These are phyloP conservation scores for Bilobella aurantiaca DNA, from an alignment of 1,140 invertebrate species.

Conservation along the genomic window DNA sequence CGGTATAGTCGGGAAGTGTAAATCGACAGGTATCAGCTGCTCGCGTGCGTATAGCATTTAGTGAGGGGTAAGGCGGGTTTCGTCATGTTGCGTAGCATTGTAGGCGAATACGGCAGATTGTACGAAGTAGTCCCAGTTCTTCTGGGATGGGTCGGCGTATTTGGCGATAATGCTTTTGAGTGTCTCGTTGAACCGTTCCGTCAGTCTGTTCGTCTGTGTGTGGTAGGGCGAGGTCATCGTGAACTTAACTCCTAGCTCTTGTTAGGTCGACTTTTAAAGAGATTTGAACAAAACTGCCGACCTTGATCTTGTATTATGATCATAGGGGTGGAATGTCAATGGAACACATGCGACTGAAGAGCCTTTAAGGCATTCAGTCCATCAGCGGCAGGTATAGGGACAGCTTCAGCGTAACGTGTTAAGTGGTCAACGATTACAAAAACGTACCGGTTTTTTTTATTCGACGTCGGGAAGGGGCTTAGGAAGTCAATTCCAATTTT, in stretches of 20 bases:
- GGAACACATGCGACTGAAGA: slow-evolving; percentile 9
- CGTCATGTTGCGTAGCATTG: slow-evolving; percentile 39
- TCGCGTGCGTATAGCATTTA: slow-evolving; percentile 43
- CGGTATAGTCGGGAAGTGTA: background rate
- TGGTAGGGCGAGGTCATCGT: background rate
- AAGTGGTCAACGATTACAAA: slow-evolving; percentile 16
- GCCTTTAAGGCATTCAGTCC: background rate
- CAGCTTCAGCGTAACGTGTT: slow-evolving; percentile 12
- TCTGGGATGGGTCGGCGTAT: slow-evolving; percentile 37
- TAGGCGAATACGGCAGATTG: slow-evolving; percentile 42
- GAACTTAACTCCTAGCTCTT: slow-evolving; percentile 30
- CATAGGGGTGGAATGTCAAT: slow-evolving; percentile 26
- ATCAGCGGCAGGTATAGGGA: background rate
- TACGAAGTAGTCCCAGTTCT: slow-evolving; percentile 43
- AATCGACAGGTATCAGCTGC: slow-evolving; percentile 34
- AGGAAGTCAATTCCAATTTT: slow-evolving; percentile 14
- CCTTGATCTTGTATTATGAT: slow-evolving; percentile 38
- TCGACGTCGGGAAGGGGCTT: background rate
- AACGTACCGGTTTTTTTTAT: slow-evolving; percentile 9
- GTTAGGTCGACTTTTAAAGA: slow-evolving; percentile 35
- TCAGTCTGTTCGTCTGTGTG: background rate
- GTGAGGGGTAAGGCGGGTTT: slow-evolving; percentile 40
- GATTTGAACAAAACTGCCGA: slow-evolving; percentile 35
- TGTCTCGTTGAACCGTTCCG: background rate
- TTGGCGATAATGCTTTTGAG: slow-evolving; percentile 16